These are phyloP conservation scores for Campylorhamphus procurvoides DNA, from an alignment of 2,113 vertebrate species.

Conservation along the genomic window DNA sequence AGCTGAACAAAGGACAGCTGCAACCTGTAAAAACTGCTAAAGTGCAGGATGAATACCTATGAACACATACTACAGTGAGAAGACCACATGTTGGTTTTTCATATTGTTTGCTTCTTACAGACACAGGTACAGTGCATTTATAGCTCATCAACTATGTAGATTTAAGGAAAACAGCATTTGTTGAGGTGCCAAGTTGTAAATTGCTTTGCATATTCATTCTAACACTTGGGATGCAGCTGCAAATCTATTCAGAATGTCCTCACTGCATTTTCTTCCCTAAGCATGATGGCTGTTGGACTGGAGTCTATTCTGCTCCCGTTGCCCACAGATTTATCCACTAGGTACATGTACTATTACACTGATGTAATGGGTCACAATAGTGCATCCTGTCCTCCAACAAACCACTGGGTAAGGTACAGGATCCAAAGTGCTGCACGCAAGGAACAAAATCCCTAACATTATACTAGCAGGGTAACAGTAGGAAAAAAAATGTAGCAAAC, in stretches of 20 bases:
- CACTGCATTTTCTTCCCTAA: not conserved
- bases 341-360: not conserved
- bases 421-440: not conserved
- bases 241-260: not conserved
- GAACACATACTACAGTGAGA: not conserved
- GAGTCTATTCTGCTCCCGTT: not conserved
- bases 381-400: not conserved
- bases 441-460: not conserved
- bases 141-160: not conserved
- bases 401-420: not conserved
- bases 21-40: not conserved
- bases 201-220: not conserved
- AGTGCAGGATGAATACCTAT: not conserved
- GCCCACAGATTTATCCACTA: not conserved
- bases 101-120: not conserved
- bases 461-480: rapidly evolving
- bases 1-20: not conserved
- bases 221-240: not conserved
- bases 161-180: not conserved
- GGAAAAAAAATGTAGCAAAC: not conserved
- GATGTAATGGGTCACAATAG: rapidly evolving
- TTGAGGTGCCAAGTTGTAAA: not conserved
- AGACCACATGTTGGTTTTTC: rapidly evolving
- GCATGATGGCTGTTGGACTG: not conserved
- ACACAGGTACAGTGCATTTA: not conserved